A percentile compares a stretch with the other conserved stretches of the same genome.
Evolutionary conservation across 2,113 vertebrate genomes (phyloP).

Genomic region (Syrrhaptes paradoxus): DNA sequence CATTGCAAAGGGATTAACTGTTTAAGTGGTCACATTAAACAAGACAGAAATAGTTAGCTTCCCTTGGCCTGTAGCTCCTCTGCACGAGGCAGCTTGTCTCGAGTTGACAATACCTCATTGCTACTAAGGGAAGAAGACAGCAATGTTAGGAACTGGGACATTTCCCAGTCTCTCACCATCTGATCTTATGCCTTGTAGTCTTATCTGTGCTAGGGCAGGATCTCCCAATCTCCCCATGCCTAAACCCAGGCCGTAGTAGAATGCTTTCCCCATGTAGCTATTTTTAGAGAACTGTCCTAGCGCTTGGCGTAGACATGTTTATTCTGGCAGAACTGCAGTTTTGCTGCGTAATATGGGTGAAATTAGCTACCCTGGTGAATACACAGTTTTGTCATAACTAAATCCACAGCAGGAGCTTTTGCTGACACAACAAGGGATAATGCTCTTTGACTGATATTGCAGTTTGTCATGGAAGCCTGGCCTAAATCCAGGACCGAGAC

Average conservation of each 20-base stretch:
- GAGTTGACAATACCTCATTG: slow-evolving; percentile 49
- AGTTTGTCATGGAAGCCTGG: not conserved
- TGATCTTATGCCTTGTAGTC: not conserved
- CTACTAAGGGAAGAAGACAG: slow-evolving; percentile 40
- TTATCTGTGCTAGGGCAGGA: not conserved
- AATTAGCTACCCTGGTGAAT: not conserved
- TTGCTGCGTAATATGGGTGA: slow-evolving; percentile 2
- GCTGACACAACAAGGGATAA: slow-evolving; percentile 11
- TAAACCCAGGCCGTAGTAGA: not conserved
- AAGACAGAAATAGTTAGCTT: slow-evolving; percentile 59
- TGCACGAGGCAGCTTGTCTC: slow-evolving; percentile 47
- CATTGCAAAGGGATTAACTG: slow-evolving; percentile 60
- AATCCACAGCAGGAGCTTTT: not conserved
- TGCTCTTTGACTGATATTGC: not conserved
- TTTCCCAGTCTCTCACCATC: slow-evolving; percentile 31
- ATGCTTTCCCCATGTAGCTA: not conserved
- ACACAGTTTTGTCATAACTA: not conserved
- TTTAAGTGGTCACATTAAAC: slow-evolving; percentile 64
- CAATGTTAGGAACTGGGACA: slow-evolving; percentile 12
- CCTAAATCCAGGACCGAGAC: not conserved
- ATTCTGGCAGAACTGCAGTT: slow-evolving; percentile 26
- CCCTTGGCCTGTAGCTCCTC: slow-evolving; percentile 45
- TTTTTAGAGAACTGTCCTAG: not conserved
- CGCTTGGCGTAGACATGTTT: not conserved
- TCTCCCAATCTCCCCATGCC: not conserved